Conservation (phyloP, 2,797 vertebrate species). For the Spondyliosoma cantharus region DNA sequence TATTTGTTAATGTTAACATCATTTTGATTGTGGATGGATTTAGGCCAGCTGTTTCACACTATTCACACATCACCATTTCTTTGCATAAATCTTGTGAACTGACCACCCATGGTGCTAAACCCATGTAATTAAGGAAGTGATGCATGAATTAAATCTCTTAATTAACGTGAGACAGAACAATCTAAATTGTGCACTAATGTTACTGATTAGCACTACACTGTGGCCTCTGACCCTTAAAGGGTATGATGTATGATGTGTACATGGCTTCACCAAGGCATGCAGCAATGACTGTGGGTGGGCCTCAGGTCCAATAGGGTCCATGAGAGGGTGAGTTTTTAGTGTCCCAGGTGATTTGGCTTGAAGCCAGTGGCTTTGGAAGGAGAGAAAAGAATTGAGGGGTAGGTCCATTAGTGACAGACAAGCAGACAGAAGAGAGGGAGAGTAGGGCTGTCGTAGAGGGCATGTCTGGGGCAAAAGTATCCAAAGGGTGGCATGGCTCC, state of each 20-base stretch:
- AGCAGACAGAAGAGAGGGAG: slow-evolving; percentile 54
- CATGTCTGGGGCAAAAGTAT: slow-evolving; percentile 72
- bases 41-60: slow-evolving; percentile 32
- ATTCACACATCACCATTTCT: slow-evolving; percentile 9
- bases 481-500: slow-evolving; percentile 52
- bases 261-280: slow-evolving; percentile 25
- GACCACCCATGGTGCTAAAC: slow-evolving; percentile 51
- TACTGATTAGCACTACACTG: slow-evolving; percentile 45
- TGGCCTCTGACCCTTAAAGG: slow-evolving; percentile 41
- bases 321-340: slow-evolving; percentile 60
- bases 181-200: slow-evolving; percentile 29
- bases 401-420: slow-evolving; percentile 65
- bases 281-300: slow-evolving; percentile 61
- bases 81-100: slow-evolving; percentile 21
- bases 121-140: slow-evolving; percentile 38
- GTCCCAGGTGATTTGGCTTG: slow-evolving; percentile 69
- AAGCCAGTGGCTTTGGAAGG: slow-evolving; percentile 45
- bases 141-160: slow-evolving; percentile 41
- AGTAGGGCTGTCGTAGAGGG: slow-evolving; percentile 49
- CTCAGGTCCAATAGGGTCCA: slow-evolving; percentile 33
- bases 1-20: slow-evolving; percentile 16
- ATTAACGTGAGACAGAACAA: slow-evolving; percentile 39
- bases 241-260: slow-evolving; percentile 49
- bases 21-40: slow-evolving; percentile 12
- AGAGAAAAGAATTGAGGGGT: slow-evolving; percentile 19